Percentiles rank a stretch among this genome's conserved stretches.
phyloP scores from a whole-genome alignment of 2,797 vertebrate species.

The Antrozous pallidus region DNA sequence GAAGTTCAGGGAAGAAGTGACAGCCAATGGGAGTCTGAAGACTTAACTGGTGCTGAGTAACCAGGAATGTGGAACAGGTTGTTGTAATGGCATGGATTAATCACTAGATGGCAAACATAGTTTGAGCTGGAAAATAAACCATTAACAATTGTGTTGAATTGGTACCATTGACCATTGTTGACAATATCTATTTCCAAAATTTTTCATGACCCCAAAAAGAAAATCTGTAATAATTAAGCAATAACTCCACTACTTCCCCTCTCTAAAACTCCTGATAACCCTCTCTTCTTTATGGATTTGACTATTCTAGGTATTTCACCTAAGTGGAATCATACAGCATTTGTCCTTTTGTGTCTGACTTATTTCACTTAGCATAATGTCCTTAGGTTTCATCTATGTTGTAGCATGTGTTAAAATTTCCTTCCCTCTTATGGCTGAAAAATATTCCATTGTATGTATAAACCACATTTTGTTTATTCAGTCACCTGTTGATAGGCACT shows the following conservation, averaged over 20 bases:
- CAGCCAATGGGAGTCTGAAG: not conserved
- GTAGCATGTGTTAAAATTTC: not conserved
- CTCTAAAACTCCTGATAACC: not conserved
- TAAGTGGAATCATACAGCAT: not conserved
- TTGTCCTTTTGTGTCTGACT: not conserved
- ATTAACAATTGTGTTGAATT: not conserved
- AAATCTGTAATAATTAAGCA: not conserved
- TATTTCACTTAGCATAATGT: not conserved
- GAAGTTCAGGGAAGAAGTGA: not conserved
- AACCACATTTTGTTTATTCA: not conserved
- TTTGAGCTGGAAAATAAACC: conserved; percentile 67
- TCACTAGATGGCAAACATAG: conserved; percentile 84
- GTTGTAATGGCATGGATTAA: conserved; percentile 62
- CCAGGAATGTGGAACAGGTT: not conserved
- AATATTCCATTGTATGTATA: not conserved
- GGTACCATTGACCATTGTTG: not conserved
- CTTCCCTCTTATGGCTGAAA: not conserved
- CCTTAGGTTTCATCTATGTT: not conserved
- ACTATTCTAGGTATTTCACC: not conserved
- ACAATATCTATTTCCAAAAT: not conserved
- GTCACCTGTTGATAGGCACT: not conserved
- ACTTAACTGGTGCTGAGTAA: not conserved
- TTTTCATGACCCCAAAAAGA: not conserved
- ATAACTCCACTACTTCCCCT: not conserved
- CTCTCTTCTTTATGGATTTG: not conserved